phyloP scores from a whole-genome alignment of 2,113 vertebrate species.

The Mesitornis unicolor region DNA sequence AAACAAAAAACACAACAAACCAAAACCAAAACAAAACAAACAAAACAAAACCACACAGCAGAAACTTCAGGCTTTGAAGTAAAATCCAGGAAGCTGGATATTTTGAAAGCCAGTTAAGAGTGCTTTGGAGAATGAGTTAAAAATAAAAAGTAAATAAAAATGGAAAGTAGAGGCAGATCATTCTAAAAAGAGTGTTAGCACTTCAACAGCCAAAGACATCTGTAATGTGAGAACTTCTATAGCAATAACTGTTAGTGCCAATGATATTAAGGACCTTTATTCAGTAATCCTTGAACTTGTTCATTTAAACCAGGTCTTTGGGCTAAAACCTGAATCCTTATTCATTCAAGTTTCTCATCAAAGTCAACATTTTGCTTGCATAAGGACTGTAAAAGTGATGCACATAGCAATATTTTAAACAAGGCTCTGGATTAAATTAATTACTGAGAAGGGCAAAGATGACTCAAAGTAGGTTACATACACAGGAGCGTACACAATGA shows the following conservation, averaged over 20 bases:
- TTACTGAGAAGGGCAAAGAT: constrained; percentile 7
- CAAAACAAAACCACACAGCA: background rate
- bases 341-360: background rate
- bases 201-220: background rate
- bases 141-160: constrained; percentile 21
- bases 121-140: background rate
- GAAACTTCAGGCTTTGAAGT: background rate
- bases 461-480: constrained; percentile 16
- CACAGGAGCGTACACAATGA: background rate
- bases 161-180: background rate
- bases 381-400: background rate
- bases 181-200: background rate
- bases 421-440: background rate
- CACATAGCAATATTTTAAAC: background rate
- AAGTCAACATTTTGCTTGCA: background rate
- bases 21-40: background rate
- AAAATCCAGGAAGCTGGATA: background rate
- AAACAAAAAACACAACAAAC: too few relatives aligned
- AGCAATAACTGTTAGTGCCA: background rate
- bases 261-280: background rate
- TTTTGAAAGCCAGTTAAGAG: background rate
- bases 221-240: background rate
- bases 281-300: background rate
- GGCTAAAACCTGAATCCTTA: background rate
- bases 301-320: background rate